A percentile compares a stretch with the other conserved stretches of the same genome.
Evolutionary conservation across 1,140 invertebrate species (phyloP).

Genomic region (Plutomurus gul): DNA sequence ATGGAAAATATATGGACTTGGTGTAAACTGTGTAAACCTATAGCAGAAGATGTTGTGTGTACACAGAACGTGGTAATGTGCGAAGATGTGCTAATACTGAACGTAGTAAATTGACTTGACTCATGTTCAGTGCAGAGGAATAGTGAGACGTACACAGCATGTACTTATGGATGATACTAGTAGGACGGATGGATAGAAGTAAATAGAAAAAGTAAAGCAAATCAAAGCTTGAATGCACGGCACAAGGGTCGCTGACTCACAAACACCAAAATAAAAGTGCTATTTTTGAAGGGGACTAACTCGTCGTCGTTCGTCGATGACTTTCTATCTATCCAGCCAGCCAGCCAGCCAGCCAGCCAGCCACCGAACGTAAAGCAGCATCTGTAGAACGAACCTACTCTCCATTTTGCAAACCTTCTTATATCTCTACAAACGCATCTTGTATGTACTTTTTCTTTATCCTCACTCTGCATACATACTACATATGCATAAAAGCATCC

Average conservation of each 20-base stretch:
- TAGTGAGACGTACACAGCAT: too few relatives aligned
- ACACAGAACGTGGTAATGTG: neutral
- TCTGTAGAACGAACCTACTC: neutral
- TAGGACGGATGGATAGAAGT: too few relatives aligned
- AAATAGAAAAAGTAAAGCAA: neutral
- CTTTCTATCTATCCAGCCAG: neutral
- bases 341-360: neutral
- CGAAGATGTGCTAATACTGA: neutral
- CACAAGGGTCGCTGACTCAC: conserved; percentile 52
- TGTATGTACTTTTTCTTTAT: neutral
- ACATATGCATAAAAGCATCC: neutral
- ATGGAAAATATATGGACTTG: neutral
- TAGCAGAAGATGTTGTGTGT: neutral
- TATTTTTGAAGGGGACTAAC: conserved; percentile 51
- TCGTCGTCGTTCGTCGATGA: conserved; percentile 16
- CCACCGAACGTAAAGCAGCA: neutral
- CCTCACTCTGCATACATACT: neutral
- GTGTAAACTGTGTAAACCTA: neutral
- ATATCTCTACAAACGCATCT: neutral
- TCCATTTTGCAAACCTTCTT: conserved; percentile 37
- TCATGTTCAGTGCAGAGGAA: too few relatives aligned
- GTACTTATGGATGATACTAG: too few relatives aligned
- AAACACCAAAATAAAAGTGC: conserved; percentile 52
- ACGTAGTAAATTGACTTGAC: neutral
- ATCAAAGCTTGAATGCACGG: neutral